Conservation (phyloP, 2,797 vertebrate species). For the Malurus splendens region DNA sequence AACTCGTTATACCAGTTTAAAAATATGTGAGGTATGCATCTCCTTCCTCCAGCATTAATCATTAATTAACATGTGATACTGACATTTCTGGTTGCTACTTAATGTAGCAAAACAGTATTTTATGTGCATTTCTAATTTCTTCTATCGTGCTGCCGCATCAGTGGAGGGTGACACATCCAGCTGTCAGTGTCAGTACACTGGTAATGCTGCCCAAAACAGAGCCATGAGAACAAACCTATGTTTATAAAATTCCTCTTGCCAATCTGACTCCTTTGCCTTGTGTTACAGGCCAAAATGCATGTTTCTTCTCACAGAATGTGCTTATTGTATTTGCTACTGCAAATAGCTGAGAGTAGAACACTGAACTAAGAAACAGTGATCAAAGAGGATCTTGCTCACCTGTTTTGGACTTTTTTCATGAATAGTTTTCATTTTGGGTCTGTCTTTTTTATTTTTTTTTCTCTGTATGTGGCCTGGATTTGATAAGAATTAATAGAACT, state of each 20-base stretch:
- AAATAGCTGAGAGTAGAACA: background rate
- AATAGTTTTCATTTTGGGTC: background rate
- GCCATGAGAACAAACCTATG: background rate
- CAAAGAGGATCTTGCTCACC: background rate
- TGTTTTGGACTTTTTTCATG: background rate
- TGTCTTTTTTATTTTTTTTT: background rate
- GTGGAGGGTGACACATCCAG: background rate
- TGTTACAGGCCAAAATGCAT: background rate
- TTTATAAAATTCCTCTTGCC: constrained; percentile 4
- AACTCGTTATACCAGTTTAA: constrained; percentile 54
- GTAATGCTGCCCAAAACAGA: background rate
- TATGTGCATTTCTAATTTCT: background rate
- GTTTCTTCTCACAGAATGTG: background rate
- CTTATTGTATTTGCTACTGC: background rate
- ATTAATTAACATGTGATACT: constrained; percentile 49
- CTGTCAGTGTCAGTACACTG: background rate
- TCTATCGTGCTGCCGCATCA: background rate
- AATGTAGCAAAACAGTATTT: constrained; percentile 15
- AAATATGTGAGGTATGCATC: constrained; percentile 53
- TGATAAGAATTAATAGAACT: background rate
- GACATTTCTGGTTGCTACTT: constrained; percentile 45
- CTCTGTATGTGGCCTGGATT: background rate
- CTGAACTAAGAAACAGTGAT: background rate
- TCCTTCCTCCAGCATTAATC: constrained; percentile 49
- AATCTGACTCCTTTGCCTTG: background rate